Conservation (phyloP, 2,797 vertebrate species). For the Macropodus opercularis region DNA sequence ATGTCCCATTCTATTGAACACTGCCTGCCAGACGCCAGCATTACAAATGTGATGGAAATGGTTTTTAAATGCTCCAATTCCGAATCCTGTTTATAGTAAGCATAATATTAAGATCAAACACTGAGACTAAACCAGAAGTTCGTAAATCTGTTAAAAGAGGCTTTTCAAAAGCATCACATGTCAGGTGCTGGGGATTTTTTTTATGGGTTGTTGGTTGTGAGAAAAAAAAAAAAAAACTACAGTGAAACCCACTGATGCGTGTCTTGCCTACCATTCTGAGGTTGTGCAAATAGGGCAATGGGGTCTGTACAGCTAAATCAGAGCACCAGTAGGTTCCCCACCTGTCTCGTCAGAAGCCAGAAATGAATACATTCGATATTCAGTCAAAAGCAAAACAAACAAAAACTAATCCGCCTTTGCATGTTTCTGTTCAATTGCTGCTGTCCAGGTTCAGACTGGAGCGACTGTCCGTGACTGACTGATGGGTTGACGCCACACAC, state of each 20-base stretch:
- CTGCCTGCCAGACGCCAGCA: no score
- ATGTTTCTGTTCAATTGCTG: neutral
- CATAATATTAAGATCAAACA: neutral
- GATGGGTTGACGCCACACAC: constrained; percentile 22
- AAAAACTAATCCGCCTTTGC: neutral
- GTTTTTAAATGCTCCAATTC: no score
- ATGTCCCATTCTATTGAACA: no score
- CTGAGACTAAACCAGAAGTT: neutral
- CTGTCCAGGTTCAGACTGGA: constrained; percentile 1
- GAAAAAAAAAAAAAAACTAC: constrained; percentile 10
- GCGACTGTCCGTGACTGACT: constrained; percentile 41
- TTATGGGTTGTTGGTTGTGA: constrained; percentile 5
- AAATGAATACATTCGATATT: neutral
- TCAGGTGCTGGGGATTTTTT: constrained; percentile 30
- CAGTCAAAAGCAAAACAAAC: neutral
- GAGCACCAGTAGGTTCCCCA: constrained; percentile 13
- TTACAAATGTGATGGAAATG: no score
- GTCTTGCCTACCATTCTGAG: constrained; percentile 16
- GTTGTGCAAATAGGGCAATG: constrained; percentile 21
- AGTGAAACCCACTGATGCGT: constrained; percentile 35
- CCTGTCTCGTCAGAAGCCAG: neutral
- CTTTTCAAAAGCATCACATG: constrained; percentile 4
- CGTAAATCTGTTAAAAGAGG: neutral
- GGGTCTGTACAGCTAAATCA: constrained; percentile 36
- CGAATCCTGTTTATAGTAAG: neutral